Evolutionary conservation across 2,797 vertebrate genomes (phyloP).

Genomic region (Podargus strigoides): DNA sequence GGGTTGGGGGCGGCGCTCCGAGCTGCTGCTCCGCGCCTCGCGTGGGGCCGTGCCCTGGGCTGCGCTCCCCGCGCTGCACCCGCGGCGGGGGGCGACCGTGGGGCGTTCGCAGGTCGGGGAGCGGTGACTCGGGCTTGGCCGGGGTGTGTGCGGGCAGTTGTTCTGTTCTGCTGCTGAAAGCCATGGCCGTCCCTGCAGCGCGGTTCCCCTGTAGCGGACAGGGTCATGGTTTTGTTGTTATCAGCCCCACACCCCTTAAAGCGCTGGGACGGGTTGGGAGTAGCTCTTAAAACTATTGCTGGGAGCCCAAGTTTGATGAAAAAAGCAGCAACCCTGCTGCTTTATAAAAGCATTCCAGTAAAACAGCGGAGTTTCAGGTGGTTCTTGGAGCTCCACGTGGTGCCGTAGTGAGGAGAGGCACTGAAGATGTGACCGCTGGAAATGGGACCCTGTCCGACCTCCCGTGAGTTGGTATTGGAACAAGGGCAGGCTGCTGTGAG

Average conservation of each 20-base stretch:
- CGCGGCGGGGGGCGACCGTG: no score
- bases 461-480: background rate
- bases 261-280: background rate
- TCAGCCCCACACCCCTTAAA: background rate
- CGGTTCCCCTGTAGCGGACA: no score
- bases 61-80: no score
- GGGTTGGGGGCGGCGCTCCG: no score
- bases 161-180: no score
- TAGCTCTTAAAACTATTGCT: slow-evolving; percentile 25
- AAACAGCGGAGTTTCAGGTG: background rate
- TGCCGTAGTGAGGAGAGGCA: background rate
- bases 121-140: no score
- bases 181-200: no score
- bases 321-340: background rate
- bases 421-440: background rate
- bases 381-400: background rate
- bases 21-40: no score
- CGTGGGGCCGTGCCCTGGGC: no score
- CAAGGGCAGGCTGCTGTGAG: background rate
- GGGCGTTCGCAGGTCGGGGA: no score
- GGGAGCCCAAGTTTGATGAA: slow-evolving; percentile 18
- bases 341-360: background rate
- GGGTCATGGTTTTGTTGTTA: background rate
- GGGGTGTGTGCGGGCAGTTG: no score
- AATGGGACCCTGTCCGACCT: background rate